Conservation (phyloP, 2,888 invertebrate genomes). For the Danaus chrysippus region DNA sequence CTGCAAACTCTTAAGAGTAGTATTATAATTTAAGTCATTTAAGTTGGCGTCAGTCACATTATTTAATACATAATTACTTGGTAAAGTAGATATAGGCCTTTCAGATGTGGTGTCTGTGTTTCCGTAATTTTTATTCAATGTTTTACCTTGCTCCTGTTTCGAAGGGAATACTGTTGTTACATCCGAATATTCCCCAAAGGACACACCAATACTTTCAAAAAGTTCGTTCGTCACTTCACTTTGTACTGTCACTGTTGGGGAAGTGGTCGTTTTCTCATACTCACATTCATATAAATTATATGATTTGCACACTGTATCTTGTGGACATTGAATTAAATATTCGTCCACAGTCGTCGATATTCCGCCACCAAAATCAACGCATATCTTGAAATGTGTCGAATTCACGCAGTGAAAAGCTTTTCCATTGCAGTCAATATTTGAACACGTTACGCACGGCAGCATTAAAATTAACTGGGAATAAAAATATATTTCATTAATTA, state of each 20-base stretch:
- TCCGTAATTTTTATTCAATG: slow-evolving; percentile 31
- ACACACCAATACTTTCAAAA: slow-evolving; percentile 9
- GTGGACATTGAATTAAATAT: slow-evolving; percentile 60
- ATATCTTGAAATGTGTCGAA: slow-evolving; percentile 71
- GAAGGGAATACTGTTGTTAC: slow-evolving; percentile 13
- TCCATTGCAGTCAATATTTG: slow-evolving; percentile 64
- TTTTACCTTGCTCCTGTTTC: slow-evolving; percentile 10
- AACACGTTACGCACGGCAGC: slow-evolving; percentile 38
- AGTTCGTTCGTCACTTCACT: slow-evolving; percentile 34
- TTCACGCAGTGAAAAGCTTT: slow-evolving; percentile 71
- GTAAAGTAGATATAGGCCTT: slow-evolving; percentile 19
- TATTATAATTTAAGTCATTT: neutral
- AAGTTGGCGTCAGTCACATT: neutral
- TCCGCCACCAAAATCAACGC: slow-evolving; percentile 67
- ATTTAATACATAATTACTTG: neutral
- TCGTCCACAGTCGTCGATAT: slow-evolving; percentile 62
- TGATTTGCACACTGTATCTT: slow-evolving; percentile 52
- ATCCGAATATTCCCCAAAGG: slow-evolving; percentile 19
- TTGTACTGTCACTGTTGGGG: slow-evolving; percentile 25
- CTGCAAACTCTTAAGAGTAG: neutral
- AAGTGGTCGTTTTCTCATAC: slow-evolving; percentile 41
- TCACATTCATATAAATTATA: slow-evolving; percentile 66
- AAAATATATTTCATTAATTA: slow-evolving; percentile 12
- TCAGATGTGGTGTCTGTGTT: slow-evolving; percentile 33
- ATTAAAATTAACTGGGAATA: slow-evolving; percentile 52